Evolutionary conservation across 2,888 invertebrate species (phyloP), one percentile per base, ranked within the genome.

Genomic region (Zaprionus obscuricornis): DNA sequence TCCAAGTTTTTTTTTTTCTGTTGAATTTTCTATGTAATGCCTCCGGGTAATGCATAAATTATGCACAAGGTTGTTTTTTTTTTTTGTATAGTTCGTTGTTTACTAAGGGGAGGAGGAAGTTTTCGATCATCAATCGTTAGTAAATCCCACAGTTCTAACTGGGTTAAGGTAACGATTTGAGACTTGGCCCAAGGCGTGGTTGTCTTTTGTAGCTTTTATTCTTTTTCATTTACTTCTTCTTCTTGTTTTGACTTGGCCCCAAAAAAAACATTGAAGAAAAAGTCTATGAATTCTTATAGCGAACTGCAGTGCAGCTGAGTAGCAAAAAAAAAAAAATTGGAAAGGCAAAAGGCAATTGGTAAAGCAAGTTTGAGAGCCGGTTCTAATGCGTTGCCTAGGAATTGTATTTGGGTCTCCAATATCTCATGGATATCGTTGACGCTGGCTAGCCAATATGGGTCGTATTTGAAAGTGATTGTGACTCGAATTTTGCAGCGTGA

Each of bases 381-480:
- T 77, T 77, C 77, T 83, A 77, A 79, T 77, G 83, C 82, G 76
- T 82, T n/a, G 17, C 18, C 34, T 7, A 22, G 31, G 34, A 18
- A 20, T 27, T 11, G 34, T 24, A 63, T 45, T 55, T 50, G 54
- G 57, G 54, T 54, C 50, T 46, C 26, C 18, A 16, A 4, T 51
- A 18, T 24, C 40, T 20, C 13, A 18, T 18, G 5, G 7, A 8
- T 31, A 63, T 5, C 7, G 6, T 8, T 27, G 39, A 17, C 31
- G 37, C 14, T 11, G 14, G 31, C 50, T 31, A 39, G 24, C 29
- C 47, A 49, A 66, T 58, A 79, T 79, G 77, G 78, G 81, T 73
- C 77, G 70, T 59, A 68, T 81, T 78, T 84, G 70, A 79, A 79
- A 79, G 84, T 77, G 84, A 79, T 77, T 79, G 78, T 84, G 66